Base-by-base conservation (phyloP, 1,140 invertebrate species). In the Chlorops oryzae region DNA sequence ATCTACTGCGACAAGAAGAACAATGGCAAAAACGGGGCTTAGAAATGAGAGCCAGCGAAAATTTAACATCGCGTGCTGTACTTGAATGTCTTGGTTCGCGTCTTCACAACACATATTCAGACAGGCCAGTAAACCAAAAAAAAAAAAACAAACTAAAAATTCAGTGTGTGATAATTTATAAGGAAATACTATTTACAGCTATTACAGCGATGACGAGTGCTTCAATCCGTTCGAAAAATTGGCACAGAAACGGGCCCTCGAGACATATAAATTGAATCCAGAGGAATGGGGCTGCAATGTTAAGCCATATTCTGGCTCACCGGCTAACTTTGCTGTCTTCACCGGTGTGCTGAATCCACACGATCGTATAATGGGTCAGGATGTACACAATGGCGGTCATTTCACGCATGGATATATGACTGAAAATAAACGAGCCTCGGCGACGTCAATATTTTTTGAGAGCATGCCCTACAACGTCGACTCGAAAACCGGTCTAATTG, bases 201-300 rank as follows among this genome's bases (percentile, higher is more conserved):
- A 87, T 73, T 98, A 98, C 78, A 96, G 95, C 60, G 96, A 96
- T 21, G 98, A 97, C 79, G 90, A 98, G 76, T 87, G 80, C 59
- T 96, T 99, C 56, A 96, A 99, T 78, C 75, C 96, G 78, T 82
- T 98, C 40, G 96, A 99, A 76, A 60, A 82, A 5, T 70, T 98
- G 17, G 88, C 89, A 47, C 92, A 97, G 73, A 84, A 90, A 61
- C 78, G 96, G 44, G 83, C 90, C 13, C 74, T 98, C 21, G 81
- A 92, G 70, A 83, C 91, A 1, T 99, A 84, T 71, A 81, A 80
- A 59, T 75, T 98, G n/a, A 80, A 85, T 65, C 76, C 85, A 5
- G 84, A 87, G 39, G 74, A 92, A 73, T 99, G 96, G 96, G 95
- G 95, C 37, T 92, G 96, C 2, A 99, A 99, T 80, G 96, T 99